Base-by-base conservation (phyloP, 2,888 invertebrate genomes). In the Nesidiocoris tenuis region DNA sequence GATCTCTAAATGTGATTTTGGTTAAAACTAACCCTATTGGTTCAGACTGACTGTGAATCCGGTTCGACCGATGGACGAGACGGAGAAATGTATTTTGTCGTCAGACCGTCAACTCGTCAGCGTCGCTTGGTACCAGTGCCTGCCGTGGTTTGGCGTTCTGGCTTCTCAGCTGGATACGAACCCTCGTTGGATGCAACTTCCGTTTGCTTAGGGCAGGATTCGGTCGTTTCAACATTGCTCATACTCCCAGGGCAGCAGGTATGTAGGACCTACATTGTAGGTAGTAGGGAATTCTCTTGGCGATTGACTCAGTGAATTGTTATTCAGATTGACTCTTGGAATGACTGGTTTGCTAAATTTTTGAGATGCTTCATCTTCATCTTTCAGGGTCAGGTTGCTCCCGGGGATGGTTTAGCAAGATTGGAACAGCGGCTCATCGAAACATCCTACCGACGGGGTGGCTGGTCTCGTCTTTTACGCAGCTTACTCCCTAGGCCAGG, bases 11-110 rank as follows among this genome's bases (percentile, higher is more conserved):
- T n/a, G n/a, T n/a, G 39, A 39, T 39, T 39, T 39, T 39, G 39
- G 39, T 12, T 12, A 39, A 39, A 7, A 12, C 39, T 39, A 3
- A 12, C 39, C 3, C n/a, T 59, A 59, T 77, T 78, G 88, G n/a
- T 88, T 79, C 87, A 94, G 88, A 93, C 93, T 18, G 93, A 94
- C 81, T 94, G 94, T 83, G 87, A 89, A 0, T 86, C 86, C 24
- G 90, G 90, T 1, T 91, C 92, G 0, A 90, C 90, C 0, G 88
- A 89, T 56, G 92, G 92, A 22, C 87, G 93, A 67, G 93, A 94
- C 81, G 93, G 93, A 0, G 94, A 94, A 84, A 88, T 93, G 87
- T 93, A 93, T 83, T 94, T 93, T 83, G 93, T 92, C 25, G 93
- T 92, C 0, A 89, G 91, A 59, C 94, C 92, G 0, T 90, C 90